Conservation (phyloP, 1,140 invertebrate species). For the Cotesia chilonis region DNA sequence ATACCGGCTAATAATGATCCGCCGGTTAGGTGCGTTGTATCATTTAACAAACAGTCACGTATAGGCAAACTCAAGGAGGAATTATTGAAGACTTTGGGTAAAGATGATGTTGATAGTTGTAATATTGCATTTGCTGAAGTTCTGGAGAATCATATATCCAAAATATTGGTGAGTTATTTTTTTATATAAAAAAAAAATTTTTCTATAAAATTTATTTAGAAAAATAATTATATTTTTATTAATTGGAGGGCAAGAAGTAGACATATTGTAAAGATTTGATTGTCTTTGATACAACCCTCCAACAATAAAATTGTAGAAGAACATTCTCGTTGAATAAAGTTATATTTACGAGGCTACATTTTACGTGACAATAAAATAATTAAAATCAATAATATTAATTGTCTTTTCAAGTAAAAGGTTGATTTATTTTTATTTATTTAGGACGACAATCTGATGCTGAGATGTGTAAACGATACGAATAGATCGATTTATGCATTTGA, state of each 20-base stretch:
- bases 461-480: conserved; percentile 68
- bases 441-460: conserved; percentile 70
- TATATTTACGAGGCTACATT: conserved; percentile 61
- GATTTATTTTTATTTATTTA: conserved; percentile 49
- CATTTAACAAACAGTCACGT: conserved; percentile 72
- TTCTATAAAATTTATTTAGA: no score
- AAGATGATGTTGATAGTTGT: conserved; percentile 54
- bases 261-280: conserved; percentile 48
- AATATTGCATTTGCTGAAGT: conserved; percentile 73
- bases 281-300: conserved; percentile 62
- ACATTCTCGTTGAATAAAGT: conserved; percentile 58
- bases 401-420: conserved; percentile 14
- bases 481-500: conserved; percentile 69
- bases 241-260: conserved; percentile 60
- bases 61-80: conserved; percentile 70
- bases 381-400: conserved; percentile 29
- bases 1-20: conserved; percentile 64
- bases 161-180: conserved; percentile 67
- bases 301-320: conserved; percentile 55
- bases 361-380: conserved; percentile 44
- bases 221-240: not conserved
- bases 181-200: not conserved
- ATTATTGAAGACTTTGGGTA: conserved; percentile 62
- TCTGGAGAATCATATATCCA: conserved; percentile 72
- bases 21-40: conserved; percentile 69